Conservation (phyloP, 1,140 invertebrate genomes). For the Dufourea novaeangliae region DNA sequence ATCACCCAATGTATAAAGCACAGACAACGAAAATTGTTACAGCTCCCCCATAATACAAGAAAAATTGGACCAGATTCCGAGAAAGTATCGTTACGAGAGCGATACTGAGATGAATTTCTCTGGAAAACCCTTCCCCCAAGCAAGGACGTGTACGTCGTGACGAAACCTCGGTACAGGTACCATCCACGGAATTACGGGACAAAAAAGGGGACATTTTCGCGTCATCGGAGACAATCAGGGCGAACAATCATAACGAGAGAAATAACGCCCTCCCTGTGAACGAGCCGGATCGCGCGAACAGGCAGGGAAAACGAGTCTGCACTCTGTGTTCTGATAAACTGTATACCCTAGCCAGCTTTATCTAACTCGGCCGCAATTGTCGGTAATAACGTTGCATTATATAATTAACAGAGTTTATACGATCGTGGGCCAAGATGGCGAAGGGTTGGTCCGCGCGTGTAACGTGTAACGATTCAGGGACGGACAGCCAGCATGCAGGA, state of each 20-base stretch:
- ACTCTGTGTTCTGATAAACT: background rate
- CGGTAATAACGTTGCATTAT: constrained; percentile 41
- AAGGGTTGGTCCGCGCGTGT: constrained; percentile 21
- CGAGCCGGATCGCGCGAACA: background rate
- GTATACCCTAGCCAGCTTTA: too few relatives aligned
- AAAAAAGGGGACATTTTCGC: background rate
- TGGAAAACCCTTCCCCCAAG: too few relatives aligned
- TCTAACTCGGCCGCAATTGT: constrained; percentile 11
- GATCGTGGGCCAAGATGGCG: background rate
- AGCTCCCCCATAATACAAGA: too few relatives aligned
- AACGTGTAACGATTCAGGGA: constrained; percentile 38
- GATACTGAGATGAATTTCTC: too few relatives aligned
- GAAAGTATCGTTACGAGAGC: too few relatives aligned
- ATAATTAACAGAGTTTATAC: constrained; percentile 51
- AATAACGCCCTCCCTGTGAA: background rate
- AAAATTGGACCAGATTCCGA: too few relatives aligned
- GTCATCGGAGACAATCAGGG: background rate
- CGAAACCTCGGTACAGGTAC: too few relatives aligned
- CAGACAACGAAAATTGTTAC: too few relatives aligned
- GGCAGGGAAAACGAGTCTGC: too few relatives aligned
- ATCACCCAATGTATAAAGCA: too few relatives aligned
- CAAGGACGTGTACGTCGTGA: too few relatives aligned
- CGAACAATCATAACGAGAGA: background rate
- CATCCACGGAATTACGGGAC: too few relatives aligned
- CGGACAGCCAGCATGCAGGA: constrained; percentile 36